phyloP scores from a whole-genome alignment of 2,888 invertebrate genomes.

The Amaurobius ferox region DNA sequence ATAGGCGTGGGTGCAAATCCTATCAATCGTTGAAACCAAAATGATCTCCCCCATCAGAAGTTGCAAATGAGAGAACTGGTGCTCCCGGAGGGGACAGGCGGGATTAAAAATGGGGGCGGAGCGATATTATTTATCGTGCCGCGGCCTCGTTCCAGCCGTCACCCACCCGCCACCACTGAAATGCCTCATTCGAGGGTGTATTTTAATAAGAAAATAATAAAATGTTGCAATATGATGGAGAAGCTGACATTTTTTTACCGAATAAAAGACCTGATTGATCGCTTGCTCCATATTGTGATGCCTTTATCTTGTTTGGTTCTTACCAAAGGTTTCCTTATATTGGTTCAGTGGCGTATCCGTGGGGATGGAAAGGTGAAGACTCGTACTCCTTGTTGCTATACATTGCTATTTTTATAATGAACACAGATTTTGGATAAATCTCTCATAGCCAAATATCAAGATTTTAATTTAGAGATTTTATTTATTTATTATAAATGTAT shows the following conservation, averaged over 20 bases:
- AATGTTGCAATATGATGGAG: not conserved
- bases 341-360: too few species aligned
- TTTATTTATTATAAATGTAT: too few species aligned
- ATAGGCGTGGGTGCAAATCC: constrained; percentile 25
- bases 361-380: too few species aligned
- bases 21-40: not conserved
- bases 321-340: not conserved
- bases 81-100: constrained; percentile 37
- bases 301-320: not conserved
- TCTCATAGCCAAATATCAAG: too few species aligned
- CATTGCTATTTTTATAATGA: too few species aligned
- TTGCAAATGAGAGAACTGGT: constrained; percentile 28
- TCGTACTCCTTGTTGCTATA: too few species aligned
- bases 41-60: not conserved
- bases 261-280: not conserved
- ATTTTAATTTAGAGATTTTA: too few species aligned
- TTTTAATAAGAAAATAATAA: not conserved
- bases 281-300: not conserved
- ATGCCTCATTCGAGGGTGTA: not conserved
- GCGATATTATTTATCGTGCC: constrained; percentile 44
- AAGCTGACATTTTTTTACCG: not conserved
- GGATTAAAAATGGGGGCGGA: constrained; percentile 51
- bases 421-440: too few species aligned
- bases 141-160: constrained; percentile 33
- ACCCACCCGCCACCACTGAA: constrained; percentile 28